Percentiles rank a stretch among this genome's conserved stretches.
Evolutionary conservation across 1,140 invertebrate genomes (phyloP).

Genomic region (Drosophila biarmipes): DNA sequence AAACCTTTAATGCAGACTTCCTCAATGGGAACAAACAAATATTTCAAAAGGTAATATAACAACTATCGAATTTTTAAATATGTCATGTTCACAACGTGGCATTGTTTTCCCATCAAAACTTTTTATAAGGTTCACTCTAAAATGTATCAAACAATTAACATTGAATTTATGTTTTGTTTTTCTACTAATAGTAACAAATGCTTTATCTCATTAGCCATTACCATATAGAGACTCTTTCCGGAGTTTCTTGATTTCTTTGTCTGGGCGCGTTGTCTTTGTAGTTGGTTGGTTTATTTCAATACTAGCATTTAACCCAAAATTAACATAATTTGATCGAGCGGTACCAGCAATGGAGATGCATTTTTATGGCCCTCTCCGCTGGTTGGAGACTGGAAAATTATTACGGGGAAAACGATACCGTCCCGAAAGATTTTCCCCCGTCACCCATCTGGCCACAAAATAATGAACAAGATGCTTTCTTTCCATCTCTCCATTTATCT

Average conservation of each 20-base stretch:
- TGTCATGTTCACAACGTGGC: no score
- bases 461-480: slow-evolving; percentile 80
- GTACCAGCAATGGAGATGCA: slow-evolving; percentile 66
- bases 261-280: slow-evolving; percentile 27
- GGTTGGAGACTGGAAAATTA: slow-evolving; percentile 66
- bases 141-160: not conserved
- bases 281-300: slow-evolving; percentile 54
- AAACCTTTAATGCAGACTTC: no score
- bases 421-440: slow-evolving; percentile 22
- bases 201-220: slow-evolving; percentile 15
- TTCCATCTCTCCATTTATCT: slow-evolving; percentile 62
- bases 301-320: slow-evolving; percentile 74
- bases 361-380: slow-evolving; percentile 63
- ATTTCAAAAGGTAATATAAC: no score
- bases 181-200: not conserved
- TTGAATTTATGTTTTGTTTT: slow-evolving; percentile 1
- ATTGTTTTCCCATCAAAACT: no score
- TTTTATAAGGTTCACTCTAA: not conserved
- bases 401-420: slow-evolving; percentile 82
- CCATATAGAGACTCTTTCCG: not conserved
- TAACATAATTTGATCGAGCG: slow-evolving; percentile 82
- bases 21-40: no score
- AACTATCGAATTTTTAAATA: no score
- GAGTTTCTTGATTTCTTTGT: slow-evolving; percentile 4
- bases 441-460: slow-evolving; percentile 20